A percentile compares a stretch with the other conserved stretches of the same genome.
Conservation (phyloP, 2,797 vertebrate genomes). For the Oryzias sinensis region DNA sequence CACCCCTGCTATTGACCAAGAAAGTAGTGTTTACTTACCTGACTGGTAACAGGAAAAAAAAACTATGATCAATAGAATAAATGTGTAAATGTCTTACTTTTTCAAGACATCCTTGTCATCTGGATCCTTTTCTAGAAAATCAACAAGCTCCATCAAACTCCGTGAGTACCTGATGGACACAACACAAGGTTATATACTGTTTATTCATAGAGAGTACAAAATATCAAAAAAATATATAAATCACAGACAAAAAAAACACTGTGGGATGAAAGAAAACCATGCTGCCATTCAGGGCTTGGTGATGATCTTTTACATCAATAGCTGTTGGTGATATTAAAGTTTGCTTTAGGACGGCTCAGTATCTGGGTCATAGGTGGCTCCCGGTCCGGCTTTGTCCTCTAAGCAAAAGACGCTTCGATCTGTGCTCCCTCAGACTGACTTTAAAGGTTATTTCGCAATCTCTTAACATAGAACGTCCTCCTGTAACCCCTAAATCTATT, state of each 20-base stretch:
- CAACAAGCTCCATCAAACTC: conserved; percentile 91
- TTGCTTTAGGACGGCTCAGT: conserved; percentile 3
- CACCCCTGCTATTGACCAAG: no score
- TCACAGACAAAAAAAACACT: no score
- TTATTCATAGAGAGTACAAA: not conserved
- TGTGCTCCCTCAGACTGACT: not conserved
- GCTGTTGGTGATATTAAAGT: conserved; percentile 5
- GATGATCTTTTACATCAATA: conserved; percentile 1
- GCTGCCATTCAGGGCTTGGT: no score
- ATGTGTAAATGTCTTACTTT: conserved; percentile 76
- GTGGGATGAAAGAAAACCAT: no score
- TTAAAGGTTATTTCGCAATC: not conserved
- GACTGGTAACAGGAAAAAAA: not conserved
- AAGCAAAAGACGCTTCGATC: not conserved
- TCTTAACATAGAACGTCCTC: no score
- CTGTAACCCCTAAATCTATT: no score
- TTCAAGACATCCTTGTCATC: conserved; percentile 86
- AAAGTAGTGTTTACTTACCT: not conserved
- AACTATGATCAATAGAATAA: not conserved
- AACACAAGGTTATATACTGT: conserved; percentile 14
- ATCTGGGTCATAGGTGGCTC: conserved; percentile 68
- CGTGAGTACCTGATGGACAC: conserved; percentile 87
- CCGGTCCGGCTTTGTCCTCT: conserved; percentile 3
- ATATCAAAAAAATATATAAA: not conserved
- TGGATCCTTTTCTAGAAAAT: conserved; percentile 89